Percentiles rank a stretch among this genome's conserved stretches.
Conservation (phyloP, 2,888 invertebrate species). For the Ethmia dodecea region DNA sequence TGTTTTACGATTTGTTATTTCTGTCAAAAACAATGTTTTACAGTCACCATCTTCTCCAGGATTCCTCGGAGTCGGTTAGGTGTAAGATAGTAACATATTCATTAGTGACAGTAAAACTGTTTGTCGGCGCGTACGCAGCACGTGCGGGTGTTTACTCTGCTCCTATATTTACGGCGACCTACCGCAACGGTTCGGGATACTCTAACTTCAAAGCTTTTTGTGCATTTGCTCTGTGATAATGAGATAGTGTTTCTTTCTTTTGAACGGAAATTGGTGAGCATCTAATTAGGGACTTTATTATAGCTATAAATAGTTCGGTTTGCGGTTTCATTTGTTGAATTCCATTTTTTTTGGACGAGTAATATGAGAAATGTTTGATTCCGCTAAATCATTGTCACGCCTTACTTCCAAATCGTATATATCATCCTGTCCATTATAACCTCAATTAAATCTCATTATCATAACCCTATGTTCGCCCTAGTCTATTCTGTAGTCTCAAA, state of each 20-base stretch:
- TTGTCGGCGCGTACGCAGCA: conserved; percentile 41
- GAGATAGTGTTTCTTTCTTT: conserved; percentile 23
- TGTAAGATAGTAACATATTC: no score
- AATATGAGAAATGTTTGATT: neutral
- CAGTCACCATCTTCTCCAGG: no score
- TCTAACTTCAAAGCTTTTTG: conserved; percentile 16
- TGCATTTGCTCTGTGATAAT: conserved; percentile 36
- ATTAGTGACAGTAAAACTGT: conserved; percentile 18
- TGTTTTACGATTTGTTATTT: no score
- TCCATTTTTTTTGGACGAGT: neutral
- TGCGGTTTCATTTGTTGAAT: no score
- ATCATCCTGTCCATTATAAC: conserved; percentile 71
- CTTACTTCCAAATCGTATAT: conserved; percentile 39
- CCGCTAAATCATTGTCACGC: conserved; percentile 46
- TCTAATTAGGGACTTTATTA: no score
- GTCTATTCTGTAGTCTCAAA: conserved; percentile 44
- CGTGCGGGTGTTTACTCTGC: conserved; percentile 45
- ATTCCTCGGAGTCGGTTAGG: no score
- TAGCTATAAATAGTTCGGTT: no score
- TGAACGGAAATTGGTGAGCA: no score
- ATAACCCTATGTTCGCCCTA: conserved; percentile 58
- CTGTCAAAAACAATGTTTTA: no score
- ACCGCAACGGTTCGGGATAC: conserved; percentile 41
- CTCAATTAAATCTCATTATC: conserved; percentile 76
- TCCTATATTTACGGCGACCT: conserved; percentile 45